These are phyloP conservation scores for Tinea trinotella DNA, from an alignment of 2,888 invertebrate species.

Conservation along the genomic window DNA sequence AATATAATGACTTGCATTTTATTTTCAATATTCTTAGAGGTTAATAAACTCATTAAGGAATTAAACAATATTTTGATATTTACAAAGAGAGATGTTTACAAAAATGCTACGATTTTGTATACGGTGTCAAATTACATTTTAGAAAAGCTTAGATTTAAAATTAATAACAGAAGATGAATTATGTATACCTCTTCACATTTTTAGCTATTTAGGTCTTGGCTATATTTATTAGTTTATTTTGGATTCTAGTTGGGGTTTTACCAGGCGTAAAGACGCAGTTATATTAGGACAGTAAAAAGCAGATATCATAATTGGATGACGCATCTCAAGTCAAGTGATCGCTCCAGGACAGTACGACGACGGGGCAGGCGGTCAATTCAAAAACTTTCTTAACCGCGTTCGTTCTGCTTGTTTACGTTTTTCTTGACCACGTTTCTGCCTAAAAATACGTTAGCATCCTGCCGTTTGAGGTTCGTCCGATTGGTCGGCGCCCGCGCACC, in stretches of 20 bases:
- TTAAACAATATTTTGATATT: no score
- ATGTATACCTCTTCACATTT: no score
- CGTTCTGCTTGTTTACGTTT: constrained; percentile 65
- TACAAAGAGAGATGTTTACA: no score
- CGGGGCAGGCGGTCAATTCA: constrained; percentile 28
- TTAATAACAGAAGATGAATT: no score
- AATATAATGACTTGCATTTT: neutral
- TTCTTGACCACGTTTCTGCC: constrained; percentile 63
- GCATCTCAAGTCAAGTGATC: neutral
- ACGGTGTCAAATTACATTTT: no score
- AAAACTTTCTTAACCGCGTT: constrained; percentile 36
- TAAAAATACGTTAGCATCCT: constrained; percentile 69
- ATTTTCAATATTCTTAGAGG: neutral
- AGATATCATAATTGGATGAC: neutral
- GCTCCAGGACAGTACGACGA: constrained; percentile 26
- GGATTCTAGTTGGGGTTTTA: no score
- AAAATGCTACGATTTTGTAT: no score
- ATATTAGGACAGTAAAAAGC: neutral
- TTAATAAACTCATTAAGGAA: neutral
- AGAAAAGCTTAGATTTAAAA: no score
- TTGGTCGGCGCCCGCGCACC: constrained; percentile 54
- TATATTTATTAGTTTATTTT: no score
- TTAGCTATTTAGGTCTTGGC: no score
- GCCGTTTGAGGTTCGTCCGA: constrained; percentile 64
- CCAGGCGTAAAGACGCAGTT: no score